Conservation (phyloP, 23 tunicate genomes). For the Trididemnum nubilum region DNA sequence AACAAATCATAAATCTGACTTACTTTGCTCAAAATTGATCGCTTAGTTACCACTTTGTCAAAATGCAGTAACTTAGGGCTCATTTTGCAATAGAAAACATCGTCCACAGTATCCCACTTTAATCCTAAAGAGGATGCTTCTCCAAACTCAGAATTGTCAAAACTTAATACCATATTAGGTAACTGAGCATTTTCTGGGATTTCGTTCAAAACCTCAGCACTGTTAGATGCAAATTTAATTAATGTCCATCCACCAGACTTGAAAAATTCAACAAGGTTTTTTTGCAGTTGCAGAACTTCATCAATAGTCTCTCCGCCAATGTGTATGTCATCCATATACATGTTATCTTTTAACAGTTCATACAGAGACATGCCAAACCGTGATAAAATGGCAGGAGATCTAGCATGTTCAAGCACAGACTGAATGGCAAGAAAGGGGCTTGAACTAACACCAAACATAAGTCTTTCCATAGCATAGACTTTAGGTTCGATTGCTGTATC, state of each 20-base stretch:
- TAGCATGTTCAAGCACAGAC: neutral
- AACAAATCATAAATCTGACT: slow-evolving; percentile 2
- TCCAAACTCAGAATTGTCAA: neutral
- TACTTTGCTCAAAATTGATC: neutral
- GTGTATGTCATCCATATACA: neutral
- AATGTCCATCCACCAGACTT: neutral
- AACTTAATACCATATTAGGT: neutral
- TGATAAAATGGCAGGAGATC: neutral
- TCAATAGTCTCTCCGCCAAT: too few relatives aligned
- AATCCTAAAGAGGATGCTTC: slow-evolving; percentile 6
- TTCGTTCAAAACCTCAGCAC: neutral
- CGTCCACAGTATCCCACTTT: slow-evolving; percentile 9
- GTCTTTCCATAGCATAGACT: too few relatives aligned
- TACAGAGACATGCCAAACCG: neutral
- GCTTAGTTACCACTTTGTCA: slow-evolving; percentile 10
- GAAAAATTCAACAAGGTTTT: too few relatives aligned
- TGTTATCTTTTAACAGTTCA: neutral
- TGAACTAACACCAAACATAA: too few relatives aligned
- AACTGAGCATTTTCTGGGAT: neutral
- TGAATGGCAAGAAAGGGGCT: neutral
- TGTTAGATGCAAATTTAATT: slow-evolving; percentile 5
- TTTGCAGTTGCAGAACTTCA: neutral
- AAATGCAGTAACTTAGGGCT: neutral
- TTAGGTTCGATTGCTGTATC: too few relatives aligned
- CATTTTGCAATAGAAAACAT: slow-evolving; percentile 9